Evolutionary conservation across 2,113 vertebrate species (phyloP), one percentile per base, ranked within the genome.

Genomic region (Halichoerus grypus): DNA sequence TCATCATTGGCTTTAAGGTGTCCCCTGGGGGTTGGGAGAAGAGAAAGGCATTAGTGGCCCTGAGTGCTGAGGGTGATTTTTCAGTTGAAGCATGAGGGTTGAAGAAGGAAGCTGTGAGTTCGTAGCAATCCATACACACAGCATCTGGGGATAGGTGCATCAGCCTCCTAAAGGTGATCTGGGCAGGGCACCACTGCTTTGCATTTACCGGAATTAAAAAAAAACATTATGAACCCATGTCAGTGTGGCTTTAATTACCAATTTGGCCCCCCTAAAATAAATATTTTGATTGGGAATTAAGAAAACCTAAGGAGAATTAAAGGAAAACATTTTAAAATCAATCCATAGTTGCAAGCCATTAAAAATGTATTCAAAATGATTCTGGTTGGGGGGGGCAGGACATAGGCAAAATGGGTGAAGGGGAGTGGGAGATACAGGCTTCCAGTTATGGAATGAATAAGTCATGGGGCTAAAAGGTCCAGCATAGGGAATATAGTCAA

Each of bases 251-350:
- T 83, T 61, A 79, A 90, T 83, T 65, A 8, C n/a, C 10, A 59
- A 28, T 12, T 83, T 88, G 11, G 0, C 51, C 3, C 74, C 57
- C 4, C 19, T 19, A 55, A 67, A 55, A 21, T 36, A 93, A 91
- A 81, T 18, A 69, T 51, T 93, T 89, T 89, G 51, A 59, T 12
- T 85, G 65, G 85, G 31, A 93, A 87, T 72, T 91, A 80, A 79
- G 46, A 88, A 36, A 82, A 2, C 4, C 24, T 49, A 2, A 31
- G 31, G 28, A 91, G 8, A 86, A 28, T 36, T 76, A 51, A 55
- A 89, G 74, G 21, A n/a, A 42, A 88, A 72, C 10, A 71, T 21
- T 84, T 92, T 21, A 11, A 42, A 80, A 79, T 84, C 24, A 79
- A 61, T 69, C 76, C 67, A n/a, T 61, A 53, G 33, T 53, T 91